phyloP scores from a whole-genome alignment of 2,113 vertebrate species.

The Otus sunia region DNA sequence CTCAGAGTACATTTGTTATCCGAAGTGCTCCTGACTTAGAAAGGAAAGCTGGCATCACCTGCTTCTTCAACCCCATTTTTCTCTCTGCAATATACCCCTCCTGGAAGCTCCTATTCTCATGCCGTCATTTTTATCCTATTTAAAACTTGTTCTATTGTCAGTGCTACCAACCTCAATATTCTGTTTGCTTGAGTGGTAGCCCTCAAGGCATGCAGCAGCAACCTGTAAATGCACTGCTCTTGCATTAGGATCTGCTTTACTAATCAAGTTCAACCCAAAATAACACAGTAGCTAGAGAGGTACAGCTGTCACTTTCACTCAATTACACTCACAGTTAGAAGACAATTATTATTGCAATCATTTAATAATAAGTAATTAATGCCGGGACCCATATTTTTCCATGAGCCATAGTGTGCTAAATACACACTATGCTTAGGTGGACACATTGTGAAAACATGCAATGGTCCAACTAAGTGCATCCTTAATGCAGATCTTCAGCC shows the following conservation, averaged over 20 bases:
- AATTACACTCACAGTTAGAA: background rate
- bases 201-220: background rate
- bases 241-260: constrained; percentile 21
- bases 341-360: background rate
- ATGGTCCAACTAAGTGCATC: background rate
- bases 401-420: background rate
- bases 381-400: background rate
- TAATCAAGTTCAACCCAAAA: background rate
- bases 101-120: background rate
- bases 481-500: background rate
- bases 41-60: background rate
- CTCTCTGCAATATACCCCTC: background rate
- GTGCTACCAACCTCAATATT: constrained; percentile 12
- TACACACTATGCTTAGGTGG: background rate
- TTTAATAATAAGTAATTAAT: background rate
- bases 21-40: background rate
- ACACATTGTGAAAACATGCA: background rate
- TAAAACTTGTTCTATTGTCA: constrained; percentile 5
- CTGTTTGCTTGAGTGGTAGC: constrained; percentile 10
- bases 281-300: background rate
- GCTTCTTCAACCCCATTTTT: background rate
- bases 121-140: background rate
- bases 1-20: background rate
- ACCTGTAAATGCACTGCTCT: background rate
- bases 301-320: background rate